These are phyloP conservation scores for Nephrotoma appendiculata DNA, from an alignment of 2,888 invertebrate species.

Conservation along the genomic window DNA sequence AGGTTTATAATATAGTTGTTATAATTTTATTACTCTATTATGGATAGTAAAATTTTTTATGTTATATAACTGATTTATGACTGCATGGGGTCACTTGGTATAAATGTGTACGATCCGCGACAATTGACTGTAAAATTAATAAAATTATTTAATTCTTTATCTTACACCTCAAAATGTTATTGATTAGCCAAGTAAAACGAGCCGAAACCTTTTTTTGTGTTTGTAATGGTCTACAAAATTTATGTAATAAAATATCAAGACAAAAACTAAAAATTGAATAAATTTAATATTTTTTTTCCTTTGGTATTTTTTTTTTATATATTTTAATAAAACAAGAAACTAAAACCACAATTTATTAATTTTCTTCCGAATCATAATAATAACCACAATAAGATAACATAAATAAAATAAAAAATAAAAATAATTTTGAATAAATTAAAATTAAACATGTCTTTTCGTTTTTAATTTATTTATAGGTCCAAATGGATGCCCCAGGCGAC, in stretches of 20 bases:
- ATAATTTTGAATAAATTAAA: constrained; percentile 1
- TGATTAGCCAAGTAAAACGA: background rate
- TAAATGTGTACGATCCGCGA: background rate
- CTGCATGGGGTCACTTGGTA: background rate
- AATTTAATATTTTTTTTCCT: background rate
- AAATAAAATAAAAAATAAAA: background rate
- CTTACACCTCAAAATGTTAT: background rate
- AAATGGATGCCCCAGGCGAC: constrained; percentile 84
- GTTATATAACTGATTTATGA: background rate
- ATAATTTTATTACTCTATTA: background rate
- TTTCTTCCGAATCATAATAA: background rate
- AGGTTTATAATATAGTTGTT: background rate
- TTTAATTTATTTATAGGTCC: constrained; percentile 59
- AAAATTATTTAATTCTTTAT: background rate
- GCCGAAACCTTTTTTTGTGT: background rate
- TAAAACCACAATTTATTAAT: constrained; percentile 3
- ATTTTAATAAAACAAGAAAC: background rate
- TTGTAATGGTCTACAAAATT: background rate
- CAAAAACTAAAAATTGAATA: background rate
- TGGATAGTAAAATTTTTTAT: background rate
- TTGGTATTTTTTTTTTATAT: background rate
- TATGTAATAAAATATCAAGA: background rate
- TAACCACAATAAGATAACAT: background rate
- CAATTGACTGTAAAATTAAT: too few relatives aligned
- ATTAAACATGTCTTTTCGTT: background rate